Evolutionary conservation across 2,113 vertebrate genomes (phyloP).

Genomic region (Pantherophis guttatus): DNA sequence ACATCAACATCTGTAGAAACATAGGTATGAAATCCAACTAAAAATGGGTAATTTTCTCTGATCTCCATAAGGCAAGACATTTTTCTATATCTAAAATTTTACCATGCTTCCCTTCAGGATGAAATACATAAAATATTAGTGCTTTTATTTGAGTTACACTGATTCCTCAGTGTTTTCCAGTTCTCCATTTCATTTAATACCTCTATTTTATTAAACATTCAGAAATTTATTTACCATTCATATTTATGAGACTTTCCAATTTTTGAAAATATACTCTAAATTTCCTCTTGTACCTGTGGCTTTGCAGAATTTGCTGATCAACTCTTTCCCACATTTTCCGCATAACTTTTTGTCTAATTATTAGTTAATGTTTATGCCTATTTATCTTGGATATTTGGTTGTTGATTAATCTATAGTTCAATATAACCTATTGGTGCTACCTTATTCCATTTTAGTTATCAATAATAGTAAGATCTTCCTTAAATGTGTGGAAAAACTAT

Average conservation of each 20-base stretch:
- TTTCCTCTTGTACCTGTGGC: neutral
- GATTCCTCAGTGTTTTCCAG: neutral
- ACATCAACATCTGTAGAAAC: constrained; percentile 92
- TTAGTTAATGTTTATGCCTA: neutral
- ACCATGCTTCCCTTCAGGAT: neutral
- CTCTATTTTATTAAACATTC: neutral
- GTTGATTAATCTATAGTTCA: neutral
- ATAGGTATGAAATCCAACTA: constrained; percentile 71
- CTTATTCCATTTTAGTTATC: neutral
- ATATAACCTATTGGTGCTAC: no score
- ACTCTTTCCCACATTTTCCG: neutral
- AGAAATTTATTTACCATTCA: neutral
- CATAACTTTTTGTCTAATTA: neutral
- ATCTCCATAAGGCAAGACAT: neutral
- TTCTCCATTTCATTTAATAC: neutral
- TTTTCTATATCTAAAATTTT: neutral
- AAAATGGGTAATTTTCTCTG: neutral
- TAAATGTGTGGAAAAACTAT: neutral
- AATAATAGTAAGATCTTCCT: neutral
- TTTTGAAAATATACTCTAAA: neutral
- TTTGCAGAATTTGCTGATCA: neutral
- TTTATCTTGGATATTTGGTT: neutral
- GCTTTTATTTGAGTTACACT: neutral
- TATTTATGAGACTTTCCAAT: neutral
- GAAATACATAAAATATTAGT: neutral